Base-by-base conservation (phyloP, 1,140 invertebrate species). In the Sycophaga agraensis region DNA sequence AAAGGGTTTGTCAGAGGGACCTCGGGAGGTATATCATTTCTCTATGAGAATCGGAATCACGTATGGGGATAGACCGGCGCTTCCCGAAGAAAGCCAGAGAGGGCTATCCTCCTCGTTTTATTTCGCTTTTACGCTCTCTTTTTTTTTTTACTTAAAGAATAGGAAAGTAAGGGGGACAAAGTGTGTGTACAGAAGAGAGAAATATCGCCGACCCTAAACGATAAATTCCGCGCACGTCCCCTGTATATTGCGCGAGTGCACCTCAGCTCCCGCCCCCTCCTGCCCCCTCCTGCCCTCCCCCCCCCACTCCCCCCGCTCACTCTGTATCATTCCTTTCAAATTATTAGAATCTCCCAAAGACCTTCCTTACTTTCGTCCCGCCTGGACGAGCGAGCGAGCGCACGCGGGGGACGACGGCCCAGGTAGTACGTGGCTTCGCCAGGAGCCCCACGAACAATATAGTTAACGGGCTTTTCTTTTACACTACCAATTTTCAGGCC, bases 371-470 rank as follows among this genome's bases (percentile, higher is more conserved):
- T 54, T 37, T 26, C 55, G 42, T 22, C 42, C 31, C 31, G n/a
- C 46, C 28, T 11, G 5, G 28, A 26, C 46, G 40, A 58, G 55
- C 35, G 28, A 31, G 43, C 35, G n/a, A n/a, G n/a, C n/a, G n/a
- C n/a, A n/a, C n/a, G 26, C 26, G 16, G 31, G 17, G 22, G 37
- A 57, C 46, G 50, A 43, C 40, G 64, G 37, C 61, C 28, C 64
- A 63, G 64, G 57, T 66, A 34, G 62, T 68, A 59, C 63, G 53
- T 42, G 48, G 68, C 56, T 68, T 68, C 58, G 60, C 63, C 56
- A 51, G 63, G 66, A 70, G 68, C 70, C 66, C n/a, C 60, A 54
- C 56, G 63, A 74, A 73, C 68, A 70, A 69, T 76, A 72, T 73
- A 70, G 70, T 73, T 73, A 73, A 70, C 48, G 50, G 31, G 61